Percentiles rank a stretch among this genome's conserved stretches.
These are phyloP conservation scores for Triplophysa bombifrons DNA, from an alignment of 2,797 vertebrate species.

Conservation along the genomic window DNA sequence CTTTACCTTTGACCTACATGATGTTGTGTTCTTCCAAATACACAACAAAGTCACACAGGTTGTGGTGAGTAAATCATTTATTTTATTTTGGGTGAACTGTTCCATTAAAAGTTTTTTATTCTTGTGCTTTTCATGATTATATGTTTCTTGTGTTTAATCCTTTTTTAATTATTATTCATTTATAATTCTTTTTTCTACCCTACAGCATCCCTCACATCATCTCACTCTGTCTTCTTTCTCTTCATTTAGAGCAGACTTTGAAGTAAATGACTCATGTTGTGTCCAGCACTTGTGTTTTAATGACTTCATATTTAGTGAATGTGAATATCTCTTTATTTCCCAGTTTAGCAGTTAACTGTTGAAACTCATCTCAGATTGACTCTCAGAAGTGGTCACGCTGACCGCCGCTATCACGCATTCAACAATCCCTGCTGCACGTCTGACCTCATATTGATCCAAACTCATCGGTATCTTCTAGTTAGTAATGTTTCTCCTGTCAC, in stretches of 20 bases:
- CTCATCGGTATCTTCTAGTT: neutral
- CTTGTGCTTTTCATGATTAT: too few relatives aligned
- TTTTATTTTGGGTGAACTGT: neutral
- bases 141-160: too few relatives aligned
- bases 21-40: too few relatives aligned
- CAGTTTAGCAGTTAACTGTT: neutral
- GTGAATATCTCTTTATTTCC: conserved; percentile 20
- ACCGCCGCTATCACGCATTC: neutral
- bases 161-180: too few relatives aligned
- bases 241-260: neutral
- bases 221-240: neutral
- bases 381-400: too few relatives aligned
- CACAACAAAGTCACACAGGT: too few relatives aligned
- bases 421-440: neutral
- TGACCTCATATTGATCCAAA: too few relatives aligned
- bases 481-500: too few relatives aligned
- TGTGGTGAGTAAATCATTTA: too few relatives aligned
- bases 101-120: too few relatives aligned
- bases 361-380: conserved; percentile 26
- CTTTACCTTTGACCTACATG: too few relatives aligned
- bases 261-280: neutral
- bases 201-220: neutral
- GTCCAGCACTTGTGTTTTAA: neutral
- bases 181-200: too few relatives aligned
- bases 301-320: neutral